Evolutionary conservation across 1,140 invertebrate genomes (phyloP), one percentile per base, ranked within the genome.

Genomic region (Mycetomoellerius zeteki): DNA sequence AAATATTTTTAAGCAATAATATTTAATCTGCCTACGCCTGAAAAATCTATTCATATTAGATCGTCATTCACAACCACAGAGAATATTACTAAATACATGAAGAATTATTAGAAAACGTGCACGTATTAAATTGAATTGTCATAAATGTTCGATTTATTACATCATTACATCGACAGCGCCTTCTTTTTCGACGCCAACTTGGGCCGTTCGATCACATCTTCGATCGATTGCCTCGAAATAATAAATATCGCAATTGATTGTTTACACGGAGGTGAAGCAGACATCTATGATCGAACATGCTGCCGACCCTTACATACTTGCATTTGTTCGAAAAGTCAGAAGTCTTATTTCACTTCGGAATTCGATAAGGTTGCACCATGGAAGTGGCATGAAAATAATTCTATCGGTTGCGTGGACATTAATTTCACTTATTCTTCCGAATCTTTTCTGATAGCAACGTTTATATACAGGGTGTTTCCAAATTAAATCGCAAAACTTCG

Each of bases 151-250:
- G 12, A 72, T 60, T 82, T 6, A 54, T 81, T 43, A 81, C 64
- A 12, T 73, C 54, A 54, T 81, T 43, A 81, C 64, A 12, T 73
- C 54, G n/a, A 37, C 19, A 16, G 19, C 75, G n/a, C 30, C 16
- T 81, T 1, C 16, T 81, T 2, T n/a, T 73, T 33, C 24, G 24
- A 60, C 14, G 37, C 3, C 37, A 16, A 58, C 7, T 72, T n/a
- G 52, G 0, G 12, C 0, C 19, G 50, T 30, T 43, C 52, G 67
- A 60, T 43, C n/a, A 7, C 16, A 37, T 37, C 33, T 37, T 8
- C 7, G 14, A 82, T 73, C 80, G 80, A 84, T 75, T 73, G 27
- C 54, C 14, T 19, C 43, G 69, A 84, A 84, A 84, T 84, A 84
- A 75, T 84, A 27, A 84, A 84, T 84, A 37, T 4, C 33, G 7